phyloP scores from a whole-genome alignment of 2,888 invertebrate species.

The Rotaria sp. region DNA sequence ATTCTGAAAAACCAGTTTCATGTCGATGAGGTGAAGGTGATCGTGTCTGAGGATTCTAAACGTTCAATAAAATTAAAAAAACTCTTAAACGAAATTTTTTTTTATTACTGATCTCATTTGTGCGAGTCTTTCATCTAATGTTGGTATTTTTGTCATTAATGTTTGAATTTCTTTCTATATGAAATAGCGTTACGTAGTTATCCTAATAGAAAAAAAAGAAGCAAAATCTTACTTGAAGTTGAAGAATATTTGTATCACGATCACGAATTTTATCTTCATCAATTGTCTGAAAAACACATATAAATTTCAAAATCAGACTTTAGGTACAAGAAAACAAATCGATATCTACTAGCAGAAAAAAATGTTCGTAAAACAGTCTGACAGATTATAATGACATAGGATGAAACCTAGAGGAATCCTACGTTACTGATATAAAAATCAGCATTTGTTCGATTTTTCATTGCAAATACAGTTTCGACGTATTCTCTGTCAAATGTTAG shows the following conservation, averaged over 20 bases:
- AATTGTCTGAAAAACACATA: background rate
- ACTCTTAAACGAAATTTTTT: background rate
- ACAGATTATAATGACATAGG: too few species aligned
- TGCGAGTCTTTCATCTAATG: background rate
- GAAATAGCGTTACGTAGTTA: too few species aligned
- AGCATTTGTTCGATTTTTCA: too few species aligned
- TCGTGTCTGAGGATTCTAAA: background rate
- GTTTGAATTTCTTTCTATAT: background rate
- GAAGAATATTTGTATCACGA: background rate
- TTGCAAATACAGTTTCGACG: too few species aligned
- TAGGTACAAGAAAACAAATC: too few species aligned
- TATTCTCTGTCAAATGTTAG: too few species aligned
- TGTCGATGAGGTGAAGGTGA: background rate
- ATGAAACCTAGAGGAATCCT: too few species aligned
- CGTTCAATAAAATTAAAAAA: background rate
- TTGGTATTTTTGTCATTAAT: background rate
- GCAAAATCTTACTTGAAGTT: background rate
- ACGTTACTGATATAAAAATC: too few species aligned
- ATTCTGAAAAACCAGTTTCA: background rate
- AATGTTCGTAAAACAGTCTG: too few species aligned
- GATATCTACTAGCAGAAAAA: too few species aligned
- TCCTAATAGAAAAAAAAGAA: background rate
- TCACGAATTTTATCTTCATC: slow-evolving; percentile 8
- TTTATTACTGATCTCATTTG: background rate
- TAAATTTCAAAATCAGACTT: too few species aligned